Base-by-base conservation (phyloP, 1,140 invertebrate genomes). In the Apis laboriosa region DNA sequence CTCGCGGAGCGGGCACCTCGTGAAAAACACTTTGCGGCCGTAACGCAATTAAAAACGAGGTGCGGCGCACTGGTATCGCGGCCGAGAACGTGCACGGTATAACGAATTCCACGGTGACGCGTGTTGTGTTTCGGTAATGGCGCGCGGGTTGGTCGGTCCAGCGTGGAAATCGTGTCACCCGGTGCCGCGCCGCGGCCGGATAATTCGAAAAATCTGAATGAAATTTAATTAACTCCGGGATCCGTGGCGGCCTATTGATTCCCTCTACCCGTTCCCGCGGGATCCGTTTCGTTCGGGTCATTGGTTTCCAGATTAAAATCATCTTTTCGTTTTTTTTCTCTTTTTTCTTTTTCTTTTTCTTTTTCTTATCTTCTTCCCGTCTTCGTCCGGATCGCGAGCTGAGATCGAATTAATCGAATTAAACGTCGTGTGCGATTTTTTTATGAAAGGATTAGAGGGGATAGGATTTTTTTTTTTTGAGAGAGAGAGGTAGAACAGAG, bases 221-320 rank as follows among this genome's bases (percentile, higher is more conserved):
- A 87, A 87, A 87, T 87, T 86, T 87, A 87, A 87, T 87, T 87
- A 87, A 87, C 83, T 63, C 56, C 72, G 81, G 66, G 70, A 84
- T 66, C 58, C 66, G 56, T 75, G 66, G 72, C 60, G 85, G 68
- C 70, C 85, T 86, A 83, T 87, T 87, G 86, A 87, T 83, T 84
- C 73, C 60, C 58, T 67, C 21, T 66, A 64, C 56, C 67, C 28
- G 81, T 43, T 34, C 61, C 34, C 68, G 51, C 12, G 49, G 77
- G 28, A 64, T 73, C 51, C 64, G 66, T 21, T 63, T n/a, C 66
- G 80, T 58, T 11, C 67, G 67, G 80, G 58, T 77, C 75, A 68
- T 51, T n/a, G 43, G 4, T 1, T 70, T 21, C 75, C 34, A 56
- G 67, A 83, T 83, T 83, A 49, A 71, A 83, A 83, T 78, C 74